Evolutionary conservation across 2,888 invertebrate species (phyloP), one percentile per base, ranked within the genome.

Genomic region (Lasioglossum lativentre): DNA sequence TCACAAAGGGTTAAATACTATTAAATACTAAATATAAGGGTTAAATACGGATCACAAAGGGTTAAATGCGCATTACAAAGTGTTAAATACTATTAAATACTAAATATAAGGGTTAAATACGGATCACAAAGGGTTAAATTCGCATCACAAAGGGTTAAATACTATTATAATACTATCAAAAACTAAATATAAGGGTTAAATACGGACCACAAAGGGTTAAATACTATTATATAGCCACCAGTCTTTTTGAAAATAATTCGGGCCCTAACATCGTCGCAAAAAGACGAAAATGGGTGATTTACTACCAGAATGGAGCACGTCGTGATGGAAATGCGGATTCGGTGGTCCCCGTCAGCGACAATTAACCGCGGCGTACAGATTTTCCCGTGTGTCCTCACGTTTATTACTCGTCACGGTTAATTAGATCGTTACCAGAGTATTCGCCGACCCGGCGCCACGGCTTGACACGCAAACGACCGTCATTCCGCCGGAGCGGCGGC

Each of bases 391-490:
- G 38, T 47, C 40, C 74, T 56, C 59, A 45, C 38, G 71, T 75
- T 63, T 47, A 63, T 45, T 47, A 23, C 52, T 73, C 75, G 79
- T 83, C 78, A 75, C 30, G 68, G 75, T 75, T 81, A 84, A 84
- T 86, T 81, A 78, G 78, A 63, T 75, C 80, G 73, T 85, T 73
- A 63, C 38, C 8, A 38, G 40, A 56, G 42, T 40, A 59, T 71
- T 80, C 85, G 45, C 40, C 34, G 66, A 0, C 1, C 16, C 16
- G 16, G 45, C 16, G 1, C 16, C 23, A 4, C 23, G 34, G 38
- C 38, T 12, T 34, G 45, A 83, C 73, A 56, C 27, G 70, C 76
- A 63, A 79, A 77, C 56, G 84, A 74, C 75, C 77, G 72, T 38
- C 79, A 34, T 85, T 59, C 72, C 40, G 27, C 23, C 52, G 42